Evolutionary conservation across 2,888 invertebrate species (phyloP).

Genomic region (Trypoxylon attenuatum): DNA sequence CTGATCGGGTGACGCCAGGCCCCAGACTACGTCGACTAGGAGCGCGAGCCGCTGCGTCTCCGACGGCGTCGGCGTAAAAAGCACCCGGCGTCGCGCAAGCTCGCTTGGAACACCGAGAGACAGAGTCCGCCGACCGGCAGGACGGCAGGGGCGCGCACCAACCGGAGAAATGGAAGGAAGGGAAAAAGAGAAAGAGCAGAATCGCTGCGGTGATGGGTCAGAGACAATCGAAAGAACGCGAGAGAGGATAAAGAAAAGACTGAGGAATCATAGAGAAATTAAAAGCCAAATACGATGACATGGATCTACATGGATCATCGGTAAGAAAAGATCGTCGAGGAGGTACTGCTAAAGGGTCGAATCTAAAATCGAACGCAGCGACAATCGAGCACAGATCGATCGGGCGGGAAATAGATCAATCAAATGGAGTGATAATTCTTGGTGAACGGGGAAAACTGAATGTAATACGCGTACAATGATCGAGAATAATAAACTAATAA

Average conservation of each 20-base stretch:
- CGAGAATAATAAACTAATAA: no score
- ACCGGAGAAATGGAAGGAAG: not conserved
- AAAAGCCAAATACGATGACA: not conserved
- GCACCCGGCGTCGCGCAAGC: constrained; percentile 62
- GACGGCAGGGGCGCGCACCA: not conserved
- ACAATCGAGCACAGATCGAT: no score
- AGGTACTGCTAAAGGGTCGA: no score
- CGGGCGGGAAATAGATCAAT: no score
- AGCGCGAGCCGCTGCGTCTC: constrained; percentile 56
- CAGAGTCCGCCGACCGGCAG: constrained; percentile 9
- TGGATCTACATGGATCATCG: no score
- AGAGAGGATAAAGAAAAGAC: not conserved
- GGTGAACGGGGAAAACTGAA: no score
- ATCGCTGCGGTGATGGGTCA: not conserved
- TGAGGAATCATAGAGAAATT: not conserved
- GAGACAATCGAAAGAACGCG: constrained; percentile 8
- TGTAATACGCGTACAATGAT: no score
- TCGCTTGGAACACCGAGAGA: constrained; percentile 35
- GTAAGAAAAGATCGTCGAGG: no score
- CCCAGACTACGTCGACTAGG: constrained; percentile 71
- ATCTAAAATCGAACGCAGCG: no score
- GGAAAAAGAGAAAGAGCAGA: not conserved
- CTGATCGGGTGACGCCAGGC: constrained; percentile 67
- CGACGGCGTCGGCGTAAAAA: constrained; percentile 67
- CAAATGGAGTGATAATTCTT: no score